phyloP scores from a whole-genome alignment of 2,888 invertebrate species.

The Lomographa bimaculata region DNA sequence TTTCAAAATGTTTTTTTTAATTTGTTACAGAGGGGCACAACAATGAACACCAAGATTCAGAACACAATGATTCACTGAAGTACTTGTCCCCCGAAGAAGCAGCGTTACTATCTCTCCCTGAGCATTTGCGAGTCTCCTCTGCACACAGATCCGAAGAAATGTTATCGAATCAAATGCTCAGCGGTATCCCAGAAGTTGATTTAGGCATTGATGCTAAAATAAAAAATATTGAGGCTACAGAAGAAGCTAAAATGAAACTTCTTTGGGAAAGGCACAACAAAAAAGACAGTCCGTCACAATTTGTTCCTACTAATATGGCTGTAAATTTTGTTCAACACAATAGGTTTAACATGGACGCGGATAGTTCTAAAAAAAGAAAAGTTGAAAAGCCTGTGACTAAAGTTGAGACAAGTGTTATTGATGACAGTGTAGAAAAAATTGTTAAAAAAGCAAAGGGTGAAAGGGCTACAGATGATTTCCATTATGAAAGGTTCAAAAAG shows the following conservation, averaged over 20 bases:
- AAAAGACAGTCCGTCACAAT: conserved; percentile 96
- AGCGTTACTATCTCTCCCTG: conserved; percentile 94
- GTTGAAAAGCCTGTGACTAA: conserved; percentile 78
- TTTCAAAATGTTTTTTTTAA: conserved; percentile 15
- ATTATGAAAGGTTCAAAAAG: conserved; percentile 98
- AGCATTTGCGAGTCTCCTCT: conserved; percentile 93
- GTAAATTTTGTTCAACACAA: conserved; percentile 99
- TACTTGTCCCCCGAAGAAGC: conserved; percentile 95
- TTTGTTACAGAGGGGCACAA: conserved; percentile 63
- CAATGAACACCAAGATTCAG: conserved; percentile 67
- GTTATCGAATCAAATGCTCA: conserved; percentile 99
- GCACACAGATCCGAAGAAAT: conserved; percentile 97
- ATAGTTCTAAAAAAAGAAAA: conserved; percentile 84
- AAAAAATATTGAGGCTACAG: conserved; percentile 99
- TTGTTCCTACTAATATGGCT: conserved; percentile 99
- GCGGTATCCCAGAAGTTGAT: conserved; percentile 99
- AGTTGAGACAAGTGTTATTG: conserved; percentile 59
- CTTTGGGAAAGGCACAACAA: conserved; percentile 95
- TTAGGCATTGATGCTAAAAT: conserved; percentile 99
- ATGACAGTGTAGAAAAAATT: conserved; percentile 78
- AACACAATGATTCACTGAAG: conserved; percentile 75
- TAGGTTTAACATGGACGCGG: conserved; percentile 95
- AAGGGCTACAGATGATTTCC: conserved; percentile 98
- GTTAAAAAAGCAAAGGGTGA: conserved; percentile 89
- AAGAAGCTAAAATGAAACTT: conserved; percentile 97